These are phyloP conservation scores for Ia io DNA, from an alignment of 2,113 vertebrate species.

Conservation along the genomic window DNA sequence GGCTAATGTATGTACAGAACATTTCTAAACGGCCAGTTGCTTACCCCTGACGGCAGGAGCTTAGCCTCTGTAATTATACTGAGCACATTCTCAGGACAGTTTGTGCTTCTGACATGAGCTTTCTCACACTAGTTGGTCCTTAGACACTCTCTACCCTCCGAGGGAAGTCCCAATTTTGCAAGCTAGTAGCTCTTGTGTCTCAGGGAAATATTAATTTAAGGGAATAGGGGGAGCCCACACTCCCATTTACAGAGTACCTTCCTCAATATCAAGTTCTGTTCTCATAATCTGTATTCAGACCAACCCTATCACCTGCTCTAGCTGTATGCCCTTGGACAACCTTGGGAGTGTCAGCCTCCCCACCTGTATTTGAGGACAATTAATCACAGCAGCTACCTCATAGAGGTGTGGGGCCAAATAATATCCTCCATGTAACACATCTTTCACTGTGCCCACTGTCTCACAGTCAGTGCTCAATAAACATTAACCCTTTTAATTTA, in stretches of 20 bases:
- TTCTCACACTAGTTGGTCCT: not conserved
- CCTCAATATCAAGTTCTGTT: not conserved
- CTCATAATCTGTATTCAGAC: not conserved
- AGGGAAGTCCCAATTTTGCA: not conserved
- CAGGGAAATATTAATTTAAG: not conserved
- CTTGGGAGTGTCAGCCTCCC: not conserved
- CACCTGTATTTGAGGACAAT: not conserved
- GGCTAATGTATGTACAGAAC: conserved; percentile 69
- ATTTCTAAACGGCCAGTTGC: conserved; percentile 6
- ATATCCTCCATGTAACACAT: not conserved
- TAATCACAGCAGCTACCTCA: not conserved
- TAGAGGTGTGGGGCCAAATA: fast-evolving
- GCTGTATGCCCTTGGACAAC: not conserved
- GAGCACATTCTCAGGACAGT: not conserved
- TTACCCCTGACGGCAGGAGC: not conserved
- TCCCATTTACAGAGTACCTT: not conserved
- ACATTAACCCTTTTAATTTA: not conserved
- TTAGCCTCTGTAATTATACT: conserved; percentile 8
- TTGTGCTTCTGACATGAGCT: not conserved
- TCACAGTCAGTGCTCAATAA: not conserved
- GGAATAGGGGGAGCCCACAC: not conserved
- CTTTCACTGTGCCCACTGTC: not conserved
- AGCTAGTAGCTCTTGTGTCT: not conserved
- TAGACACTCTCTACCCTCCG: not conserved
- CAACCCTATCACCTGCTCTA: not conserved